phyloP scores from a whole-genome alignment of 92 coral and sea anemone genomes.

The Blastomussa wellsi region DNA sequence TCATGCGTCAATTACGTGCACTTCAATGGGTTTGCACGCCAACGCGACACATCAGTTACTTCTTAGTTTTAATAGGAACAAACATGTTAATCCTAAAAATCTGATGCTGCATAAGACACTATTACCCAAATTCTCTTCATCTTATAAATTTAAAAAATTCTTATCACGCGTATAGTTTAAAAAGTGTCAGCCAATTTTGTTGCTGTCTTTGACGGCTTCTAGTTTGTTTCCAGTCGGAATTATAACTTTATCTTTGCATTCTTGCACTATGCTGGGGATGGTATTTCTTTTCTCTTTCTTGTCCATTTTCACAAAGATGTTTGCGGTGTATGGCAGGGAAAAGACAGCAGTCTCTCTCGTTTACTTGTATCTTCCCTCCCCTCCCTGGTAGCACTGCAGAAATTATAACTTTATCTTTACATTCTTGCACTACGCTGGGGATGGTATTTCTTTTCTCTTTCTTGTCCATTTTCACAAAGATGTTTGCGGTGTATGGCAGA shows the following conservation, averaged over 20 bases:
- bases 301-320: conserved; percentile 17
- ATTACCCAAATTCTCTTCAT: not conserved
- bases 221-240: not conserved
- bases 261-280: no score
- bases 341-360: conserved; percentile 10
- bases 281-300: no score
- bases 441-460: no score
- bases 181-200: not conserved
- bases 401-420: no score
- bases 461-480: conserved; percentile 6
- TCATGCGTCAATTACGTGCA: not conserved
- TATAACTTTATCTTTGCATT: not conserved
- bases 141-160: not conserved
- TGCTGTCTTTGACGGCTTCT: not conserved
- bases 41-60: no score
- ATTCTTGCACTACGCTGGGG: no score
- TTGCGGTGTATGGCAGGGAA: conserved; percentile 35
- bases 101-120: not conserved
- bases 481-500: conserved; percentile 39
- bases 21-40: not conserved
- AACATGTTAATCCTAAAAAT: not conserved
- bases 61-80: no score
- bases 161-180: not conserved
- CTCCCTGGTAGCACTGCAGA: conserved; percentile 33
- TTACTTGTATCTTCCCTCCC: conserved; percentile 12